Evolutionary conservation across 2,888 invertebrate genomes (phyloP), one percentile per base, ranked within the genome.

Genomic region (Beris chalybata): DNA sequence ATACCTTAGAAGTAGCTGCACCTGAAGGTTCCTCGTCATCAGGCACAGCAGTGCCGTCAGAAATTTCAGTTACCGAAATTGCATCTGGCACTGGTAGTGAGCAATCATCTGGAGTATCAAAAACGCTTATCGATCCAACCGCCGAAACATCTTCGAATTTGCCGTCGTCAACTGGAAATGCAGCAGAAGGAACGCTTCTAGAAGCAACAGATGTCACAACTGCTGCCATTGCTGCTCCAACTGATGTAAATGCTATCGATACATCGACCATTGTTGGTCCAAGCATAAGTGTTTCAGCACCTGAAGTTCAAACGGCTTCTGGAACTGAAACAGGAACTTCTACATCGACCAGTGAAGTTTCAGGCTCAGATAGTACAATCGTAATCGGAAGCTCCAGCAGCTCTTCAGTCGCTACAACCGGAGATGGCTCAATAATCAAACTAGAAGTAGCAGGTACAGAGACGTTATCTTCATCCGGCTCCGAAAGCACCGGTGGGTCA

Each of bases 301-400:
- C 12, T 31, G 48, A 11, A 50, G 31, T n/a, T 43, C 22, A 13
- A 11, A 0, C 30, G 15, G 43, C 30, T n/a, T 3, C 63, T n/a
- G n/a, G 22, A 53, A 50, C 12, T 47, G 47, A 5, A 32, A 56
- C 13, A 9, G 66, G 66, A n/a, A 1, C 70, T 3, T 31, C 7
- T 64, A 38, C 55, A 11, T 12, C 15, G 5, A 29, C 3, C 38
- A 22, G 29, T 13, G 15, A 13, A 48, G 22, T 22, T 22, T 22
- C 22, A 22, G 22, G 22, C 22, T 22, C 22, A 22, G 22, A 22
- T 22, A 22, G 22, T 22, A 22, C 22, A 22, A 22, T 22, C 22
- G 22, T 22, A 22, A 48, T 15, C 55, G 29, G 64, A 1, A 5
- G 22, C 22, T 22, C 22, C 38, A 38, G 9, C 3, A 38, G 38